Base-by-base conservation (phyloP, 2,797 vertebrate genomes). In the Hirundo rustica region DNA sequence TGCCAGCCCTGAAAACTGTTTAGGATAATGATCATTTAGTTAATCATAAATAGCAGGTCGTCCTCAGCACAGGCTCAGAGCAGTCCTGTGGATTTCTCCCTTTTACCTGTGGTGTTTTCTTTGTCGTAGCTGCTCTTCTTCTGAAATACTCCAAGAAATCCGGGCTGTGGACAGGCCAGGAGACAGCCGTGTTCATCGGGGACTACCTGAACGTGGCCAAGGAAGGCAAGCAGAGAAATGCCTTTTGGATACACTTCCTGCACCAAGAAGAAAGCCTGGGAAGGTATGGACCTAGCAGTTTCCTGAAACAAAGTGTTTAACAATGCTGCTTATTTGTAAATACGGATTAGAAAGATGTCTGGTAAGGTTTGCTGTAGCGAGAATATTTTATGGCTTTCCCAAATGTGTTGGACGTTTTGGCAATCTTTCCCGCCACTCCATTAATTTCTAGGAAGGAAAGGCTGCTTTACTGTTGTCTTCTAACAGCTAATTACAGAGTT, bases 211-310 rank as follows among this genome's bases (percentile, higher is more conserved):
- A 58, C 0, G 98, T 99, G 95, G 97, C 94, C 18, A 98, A 97
- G 95, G 32, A 98, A 82, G 99, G 99, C 82, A 97, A 95, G 18
- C 99, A 99, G 96, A 99, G 99, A 84, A 97, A 44, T 10, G 98
- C 98, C 2, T 98, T 99, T 89, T 98, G 99, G 98, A 96, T 99
- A 34, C 99, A 98, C 90, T 98, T 98, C 96, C 97, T 99, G 94
- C 99, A 99, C 96, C 99, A 99, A 80, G 99, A 99, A 71, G 99
- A 99, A 92, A 98, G 97, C 62, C 96, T 99, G 81, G 99, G 99
- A 97, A 98, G 98, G 99, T 99, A 96, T 11, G 60, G 32, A 19
- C 48, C 25, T 21, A 92, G 66, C 12, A 26, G 20, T 4, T 60
- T 55, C 51, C 53, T 18, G 4, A 66, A 67, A 36, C 26, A 42